These are phyloP conservation scores for Siphlonurus alternatus DNA, from an alignment of 2,888 invertebrate genomes.

Conservation along the genomic window DNA sequence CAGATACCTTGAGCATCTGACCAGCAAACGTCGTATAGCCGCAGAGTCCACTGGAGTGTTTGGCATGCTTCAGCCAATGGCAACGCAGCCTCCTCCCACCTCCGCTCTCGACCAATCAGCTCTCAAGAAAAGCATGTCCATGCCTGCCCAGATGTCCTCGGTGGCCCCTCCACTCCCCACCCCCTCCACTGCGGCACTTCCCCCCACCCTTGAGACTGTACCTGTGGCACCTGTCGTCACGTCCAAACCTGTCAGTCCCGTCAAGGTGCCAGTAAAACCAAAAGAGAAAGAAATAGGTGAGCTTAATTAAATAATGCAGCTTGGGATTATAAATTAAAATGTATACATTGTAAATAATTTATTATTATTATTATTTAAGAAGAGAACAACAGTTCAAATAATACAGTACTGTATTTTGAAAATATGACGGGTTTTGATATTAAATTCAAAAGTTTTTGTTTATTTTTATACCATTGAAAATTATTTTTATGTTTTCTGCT, in stretches of 20 bases:
- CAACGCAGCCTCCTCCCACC: conserved; percentile 1
- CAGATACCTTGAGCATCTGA: conserved; percentile 51
- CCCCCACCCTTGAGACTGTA: conserved; percentile 20
- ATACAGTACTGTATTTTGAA: no score
- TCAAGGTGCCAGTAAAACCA: conserved; percentile 10
- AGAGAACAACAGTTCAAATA: no score
- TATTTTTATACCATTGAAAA: no score
- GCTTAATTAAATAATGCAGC: no score
- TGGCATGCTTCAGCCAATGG: conserved; percentile 9
- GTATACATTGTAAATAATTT: no score
- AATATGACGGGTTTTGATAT: no score
- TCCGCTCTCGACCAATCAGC: background rate
- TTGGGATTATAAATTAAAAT: no score
- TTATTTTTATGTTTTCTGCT: no score
- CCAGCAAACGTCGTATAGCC: conserved; percentile 53
- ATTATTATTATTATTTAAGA: no score
- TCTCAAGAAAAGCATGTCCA: background rate
- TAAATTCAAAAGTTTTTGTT: no score
- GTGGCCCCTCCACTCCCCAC: background rate
- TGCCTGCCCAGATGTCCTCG: background rate
- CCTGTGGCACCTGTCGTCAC: background rate
- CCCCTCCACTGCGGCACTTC: conserved; percentile 22
- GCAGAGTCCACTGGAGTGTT: conserved; percentile 36
- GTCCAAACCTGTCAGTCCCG: background rate
- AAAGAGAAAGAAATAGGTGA: conserved; percentile 24